Evolutionary conservation across 1,140 invertebrate species (phyloP), one percentile per base, ranked within the genome.

Genomic region (silkworm (Bombyx mori)): DNA sequence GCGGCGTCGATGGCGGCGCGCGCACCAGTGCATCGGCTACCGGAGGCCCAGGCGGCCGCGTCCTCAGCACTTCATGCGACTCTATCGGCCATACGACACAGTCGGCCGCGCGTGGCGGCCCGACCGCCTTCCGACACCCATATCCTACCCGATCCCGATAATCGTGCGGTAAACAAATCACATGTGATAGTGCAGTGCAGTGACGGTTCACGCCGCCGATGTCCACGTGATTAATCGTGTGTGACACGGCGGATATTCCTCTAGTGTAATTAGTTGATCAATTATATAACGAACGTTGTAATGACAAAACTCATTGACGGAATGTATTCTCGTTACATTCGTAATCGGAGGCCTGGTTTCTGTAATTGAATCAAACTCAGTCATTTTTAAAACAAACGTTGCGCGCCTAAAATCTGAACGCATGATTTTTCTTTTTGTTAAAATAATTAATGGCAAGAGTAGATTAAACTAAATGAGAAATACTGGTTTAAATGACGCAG

Each of bases 131-230:
- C 53, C 43, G 26, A 44, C 48, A 54, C 47, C 44, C 22, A 54
- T 10, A 49, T 45, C 52, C 52, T 5, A 35, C 54, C 50, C 45
- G 47, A 54, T 57, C 49, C 60, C 52, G 44, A 55, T 45, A 46
- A 56, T 12, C 54, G 45, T 44, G 57, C 54, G 59, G 65, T 69
- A 77, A 79, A 77, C 69, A 73, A 71, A 62, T 55, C 58, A 68
- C 75, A 69, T 77, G 71, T 69, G 71, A 62, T 66, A 65, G 75
- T 82, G 77, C 65, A 72, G 73, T 78, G 76, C 67, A 77, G 76
- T 77, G 75, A 66, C 48, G 42, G 52, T 52, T 68, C 65, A 47
- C 59, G 45, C 56, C 35, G 47, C 45, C 12, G 52, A 64, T 68
- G 56, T 53, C 65, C 73, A 75, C 71, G 75, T 77, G 75, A 71